Evolutionary conservation across 2,797 vertebrate species (phyloP).

Genomic region (Kryptopterus vitreolus): DNA sequence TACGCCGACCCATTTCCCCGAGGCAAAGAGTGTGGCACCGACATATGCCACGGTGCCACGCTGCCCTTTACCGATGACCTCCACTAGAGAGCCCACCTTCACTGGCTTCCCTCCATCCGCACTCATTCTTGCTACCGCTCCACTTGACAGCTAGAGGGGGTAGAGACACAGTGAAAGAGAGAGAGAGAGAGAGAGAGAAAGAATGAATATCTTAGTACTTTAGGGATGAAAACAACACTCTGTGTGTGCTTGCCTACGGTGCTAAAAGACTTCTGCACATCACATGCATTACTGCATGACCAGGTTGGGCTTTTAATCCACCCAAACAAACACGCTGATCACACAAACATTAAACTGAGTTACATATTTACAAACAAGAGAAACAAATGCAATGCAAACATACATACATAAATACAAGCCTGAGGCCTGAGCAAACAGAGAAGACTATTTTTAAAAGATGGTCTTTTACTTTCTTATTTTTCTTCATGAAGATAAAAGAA

Average conservation of each 20-base stretch:
- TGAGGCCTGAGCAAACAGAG: no score
- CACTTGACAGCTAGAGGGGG: constrained; percentile 70
- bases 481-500: neutral
- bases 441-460: neutral
- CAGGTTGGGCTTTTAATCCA: neutral
- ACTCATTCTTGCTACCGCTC: constrained; percentile 86
- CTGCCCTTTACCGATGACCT: constrained; percentile 93
- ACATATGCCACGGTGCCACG: constrained; percentile 90
- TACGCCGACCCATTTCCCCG: constrained; percentile 96
- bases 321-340: neutral
- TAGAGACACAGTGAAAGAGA: no score
- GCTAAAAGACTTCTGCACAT: constrained; percentile 15
- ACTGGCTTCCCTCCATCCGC: constrained; percentile 80
- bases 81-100: constrained; percentile 88
- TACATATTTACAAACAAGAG: neutral
- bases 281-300: constrained; percentile 35
- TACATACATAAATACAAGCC: neutral
- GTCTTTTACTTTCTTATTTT: neutral
- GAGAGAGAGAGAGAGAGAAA: neutral
- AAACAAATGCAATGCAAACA: neutral
- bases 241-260: neutral
- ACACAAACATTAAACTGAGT: neutral
- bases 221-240: neutral
- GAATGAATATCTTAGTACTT: neutral
- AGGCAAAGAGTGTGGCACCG: constrained; percentile 92